Evolutionary conservation across 2,797 vertebrate species (phyloP), one percentile per base, ranked within the genome.

Genomic region (Alfaro cultratus): DNA sequence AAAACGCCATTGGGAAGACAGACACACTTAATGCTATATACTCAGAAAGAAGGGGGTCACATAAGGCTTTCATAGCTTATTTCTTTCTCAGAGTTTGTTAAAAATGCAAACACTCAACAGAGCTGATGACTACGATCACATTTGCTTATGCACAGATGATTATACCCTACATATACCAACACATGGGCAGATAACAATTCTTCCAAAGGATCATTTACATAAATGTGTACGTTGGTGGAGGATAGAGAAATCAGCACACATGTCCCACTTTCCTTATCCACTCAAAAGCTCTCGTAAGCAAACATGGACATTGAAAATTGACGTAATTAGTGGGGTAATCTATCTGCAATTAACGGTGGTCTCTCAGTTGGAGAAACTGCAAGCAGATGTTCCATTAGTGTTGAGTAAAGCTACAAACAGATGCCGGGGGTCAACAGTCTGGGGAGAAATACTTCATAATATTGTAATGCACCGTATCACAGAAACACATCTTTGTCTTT

Each of bases 371-470:
- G 82, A 86, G 87, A 79, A 88, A 77, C 87, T 86, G 82, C 88
- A 76, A 87, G 85, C 93, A 92, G 93, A 93, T 95, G 93, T 94
- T 93, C 90, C 92, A 93, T 93, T 94, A 93, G 89, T 74, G 84
- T 85, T 85, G 86, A 86, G 86, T 81, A 83, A 89, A 90, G 89
- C 78, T 86, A 92, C 85, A 91, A 89, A 92, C 91, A 93, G 88
- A 89, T 49, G 83, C 89, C 84, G 79, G 90, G 91, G 92, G 91
- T 93, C 93, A 92, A 57, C 62, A 85, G 86, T 86, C 88, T 85
- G 75, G 91, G 91, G 89, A 88, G 79, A 87, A 80, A 82, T 86
- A 87, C 74, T 91, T 92, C 72, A 89, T 80, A 79, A 90, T 83
- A 88, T 93, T 89, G 77, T 90, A 92, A 86, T 53, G 60, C 78